phyloP scores from a whole-genome alignment of 2,113 vertebrate species.

The Semnornis frantzii region DNA sequence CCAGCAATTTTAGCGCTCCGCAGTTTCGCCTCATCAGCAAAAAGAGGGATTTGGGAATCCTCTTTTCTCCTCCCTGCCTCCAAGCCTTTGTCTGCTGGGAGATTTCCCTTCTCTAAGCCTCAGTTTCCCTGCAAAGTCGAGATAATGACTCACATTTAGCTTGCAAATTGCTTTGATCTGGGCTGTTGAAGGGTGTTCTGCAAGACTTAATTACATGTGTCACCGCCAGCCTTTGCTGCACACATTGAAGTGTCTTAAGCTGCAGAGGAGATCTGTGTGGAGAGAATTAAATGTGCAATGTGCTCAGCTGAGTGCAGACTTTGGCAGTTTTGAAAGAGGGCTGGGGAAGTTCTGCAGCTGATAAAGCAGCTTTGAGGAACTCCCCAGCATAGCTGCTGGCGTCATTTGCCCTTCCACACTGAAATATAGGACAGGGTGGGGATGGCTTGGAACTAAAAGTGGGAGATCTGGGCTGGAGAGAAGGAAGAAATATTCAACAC shows the following conservation, averaged over 20 bases:
- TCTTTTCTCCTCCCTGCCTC: neutral
- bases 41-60: conserved; percentile 17
- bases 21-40: neutral
- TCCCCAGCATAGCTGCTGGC: fast-evolving
- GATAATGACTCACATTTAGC: conserved; percentile 1
- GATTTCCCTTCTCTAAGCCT: conserved; percentile 13
- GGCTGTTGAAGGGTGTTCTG: conserved; percentile 14
- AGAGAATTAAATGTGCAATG: neutral
- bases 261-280: neutral
- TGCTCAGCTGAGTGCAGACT: neutral
- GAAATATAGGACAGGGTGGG: neutral
- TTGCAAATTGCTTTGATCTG: conserved; percentile 29
- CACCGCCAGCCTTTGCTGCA: neutral
- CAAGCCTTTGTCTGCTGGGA: conserved; percentile 22
- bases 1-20: fast-evolving
- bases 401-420: fast-evolving
- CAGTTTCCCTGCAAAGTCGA: conserved; percentile 55
- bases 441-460: no score
- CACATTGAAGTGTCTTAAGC: conserved; percentile 33
- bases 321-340: neutral
- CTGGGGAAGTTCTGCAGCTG: neutral
- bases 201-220: conserved; percentile 40
- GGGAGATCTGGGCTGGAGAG: no score
- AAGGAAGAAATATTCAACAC: no score
- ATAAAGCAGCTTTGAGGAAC: conserved; percentile 12